Percentiles rank a stretch among this genome's conserved stretches.
Evolutionary conservation across 2,113 vertebrate species (phyloP).

Genomic region (Salvator merianae): DNA sequence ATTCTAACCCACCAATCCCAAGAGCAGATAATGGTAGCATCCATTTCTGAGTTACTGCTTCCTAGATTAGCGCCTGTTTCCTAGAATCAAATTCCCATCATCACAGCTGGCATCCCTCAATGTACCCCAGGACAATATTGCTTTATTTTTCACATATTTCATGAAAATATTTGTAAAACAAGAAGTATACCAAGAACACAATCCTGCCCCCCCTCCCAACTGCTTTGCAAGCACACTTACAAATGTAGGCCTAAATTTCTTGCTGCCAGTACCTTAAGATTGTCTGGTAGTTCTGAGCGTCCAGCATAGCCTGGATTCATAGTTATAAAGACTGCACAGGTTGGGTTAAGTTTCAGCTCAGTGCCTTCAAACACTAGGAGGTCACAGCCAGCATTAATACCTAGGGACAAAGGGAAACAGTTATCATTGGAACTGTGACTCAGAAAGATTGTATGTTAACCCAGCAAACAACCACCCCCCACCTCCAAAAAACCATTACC

Average conservation of each 20-base stretch:
- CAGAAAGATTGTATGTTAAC: neutral
- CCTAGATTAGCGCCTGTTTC: neutral
- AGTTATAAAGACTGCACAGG: conserved; percentile 91
- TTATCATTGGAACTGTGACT: neutral
- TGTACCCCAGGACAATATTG: neutral
- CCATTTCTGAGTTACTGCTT: neutral
- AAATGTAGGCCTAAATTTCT: neutral
- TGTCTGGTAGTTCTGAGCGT: conserved; percentile 90
- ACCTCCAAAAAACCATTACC: conserved; percentile 68
- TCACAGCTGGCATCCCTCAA: neutral
- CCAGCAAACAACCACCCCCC: neutral
- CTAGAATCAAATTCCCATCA: neutral
- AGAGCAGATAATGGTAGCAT: neutral
- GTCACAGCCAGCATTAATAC: conserved; percentile 80
- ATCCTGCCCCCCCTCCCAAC: neutral
- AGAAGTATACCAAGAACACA: neutral
- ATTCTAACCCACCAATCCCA: neutral
- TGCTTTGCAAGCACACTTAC: neutral
- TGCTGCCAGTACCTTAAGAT: conserved; percentile 82
- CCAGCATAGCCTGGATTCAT: conserved; percentile 95
- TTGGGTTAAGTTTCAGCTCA: conserved; percentile 86
- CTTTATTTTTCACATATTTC: neutral
- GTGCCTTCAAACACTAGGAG: conserved; percentile 88
- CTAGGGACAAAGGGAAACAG: conserved; percentile 62
- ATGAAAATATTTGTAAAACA: conserved; percentile 7